Percentiles rank a stretch among this genome's conserved stretches.
phyloP scores from a whole-genome alignment of 92 coral and sea anemone genomes.

The Scolanthus callimorphus region DNA sequence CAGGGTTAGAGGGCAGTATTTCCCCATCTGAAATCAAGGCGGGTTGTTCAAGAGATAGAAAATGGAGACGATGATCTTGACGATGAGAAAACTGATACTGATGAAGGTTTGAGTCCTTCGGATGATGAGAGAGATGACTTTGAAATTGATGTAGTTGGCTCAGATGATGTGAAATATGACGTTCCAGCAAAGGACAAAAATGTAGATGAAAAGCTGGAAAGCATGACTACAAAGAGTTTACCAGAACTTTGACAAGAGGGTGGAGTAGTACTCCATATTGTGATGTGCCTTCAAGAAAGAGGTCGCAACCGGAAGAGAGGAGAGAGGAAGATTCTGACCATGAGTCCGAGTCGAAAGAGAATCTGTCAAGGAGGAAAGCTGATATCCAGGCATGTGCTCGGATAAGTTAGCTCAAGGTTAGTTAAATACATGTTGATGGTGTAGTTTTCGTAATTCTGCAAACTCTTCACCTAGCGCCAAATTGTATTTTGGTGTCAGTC shows the following conservation, averaged over 20 bases:
- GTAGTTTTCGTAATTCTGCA: no score
- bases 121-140: slow-evolving; percentile 53
- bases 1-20: slow-evolving; percentile 25
- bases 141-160: slow-evolving; percentile 40
- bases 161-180: slow-evolving; percentile 14
- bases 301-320: slow-evolving; percentile 25
- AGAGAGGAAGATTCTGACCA: slow-evolving; percentile 39
- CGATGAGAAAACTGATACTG: slow-evolving; percentile 68
- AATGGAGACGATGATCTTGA: slow-evolving; percentile 49
- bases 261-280: slow-evolving; percentile 2
- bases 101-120: slow-evolving; percentile 33
- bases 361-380: slow-evolving; percentile 65
- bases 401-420: no score
- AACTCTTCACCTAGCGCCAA: no score
- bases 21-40: no score
- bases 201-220: slow-evolving; percentile 34
- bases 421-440: no score
- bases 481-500: no score
- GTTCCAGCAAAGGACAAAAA: slow-evolving; percentile 11
- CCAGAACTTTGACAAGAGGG: neutral
- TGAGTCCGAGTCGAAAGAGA: slow-evolving; percentile 57
- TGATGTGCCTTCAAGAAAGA: neutral
- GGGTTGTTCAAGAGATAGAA: slow-evolving; percentile 6
- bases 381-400: slow-evolving; percentile 85
- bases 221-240: slow-evolving; percentile 1